Conservation (phyloP, 2,113 vertebrate genomes). For the Aphyosemion australe region DNA sequence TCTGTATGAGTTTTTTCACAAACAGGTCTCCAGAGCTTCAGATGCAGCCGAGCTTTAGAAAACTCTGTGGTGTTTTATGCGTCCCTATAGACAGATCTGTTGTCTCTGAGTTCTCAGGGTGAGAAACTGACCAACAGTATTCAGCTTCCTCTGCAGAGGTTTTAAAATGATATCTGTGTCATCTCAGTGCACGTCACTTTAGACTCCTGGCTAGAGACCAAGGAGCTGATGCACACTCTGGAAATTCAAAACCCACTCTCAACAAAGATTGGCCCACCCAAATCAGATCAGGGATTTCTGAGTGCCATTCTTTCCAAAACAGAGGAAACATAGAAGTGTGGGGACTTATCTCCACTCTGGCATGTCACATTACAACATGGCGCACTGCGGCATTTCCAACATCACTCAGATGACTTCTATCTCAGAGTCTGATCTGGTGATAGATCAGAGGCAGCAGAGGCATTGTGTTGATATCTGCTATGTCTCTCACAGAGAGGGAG, state of each 20-base stretch:
- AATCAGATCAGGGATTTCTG: slow-evolving; percentile 31
- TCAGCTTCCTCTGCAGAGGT: slow-evolving; percentile 9
- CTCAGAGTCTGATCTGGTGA: slow-evolving; percentile 41
- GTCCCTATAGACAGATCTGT: no score
- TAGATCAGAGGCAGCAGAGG: slow-evolving; percentile 24
- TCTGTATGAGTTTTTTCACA: slow-evolving; percentile 22
- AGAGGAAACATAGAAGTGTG: slow-evolving; percentile 23
- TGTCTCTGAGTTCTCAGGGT: not conserved
- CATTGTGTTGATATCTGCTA: slow-evolving; percentile 14
- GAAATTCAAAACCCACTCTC: slow-evolving; percentile 32
- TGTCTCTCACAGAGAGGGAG: slow-evolving; percentile 23
- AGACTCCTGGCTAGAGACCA: slow-evolving; percentile 27
- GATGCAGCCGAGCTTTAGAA: no score
- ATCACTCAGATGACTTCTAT: slow-evolving; percentile 45
- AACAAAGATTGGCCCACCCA: slow-evolving; percentile 25
- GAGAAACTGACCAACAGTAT: slow-evolving; percentile 6
- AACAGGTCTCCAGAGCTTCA: no score
- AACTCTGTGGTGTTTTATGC: no score
- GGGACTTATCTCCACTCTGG: slow-evolving; percentile 17
- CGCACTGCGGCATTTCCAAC: slow-evolving; percentile 19
- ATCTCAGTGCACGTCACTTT: slow-evolving; percentile 11
- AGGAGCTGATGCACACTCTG: slow-evolving; percentile 15
- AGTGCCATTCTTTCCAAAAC: slow-evolving; percentile 23
- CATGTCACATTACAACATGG: slow-evolving; percentile 26
- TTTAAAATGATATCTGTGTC: slow-evolving; percentile 28